Conservation (phyloP, 2,797 vertebrate species). For the Garrulus glandarius region DNA sequence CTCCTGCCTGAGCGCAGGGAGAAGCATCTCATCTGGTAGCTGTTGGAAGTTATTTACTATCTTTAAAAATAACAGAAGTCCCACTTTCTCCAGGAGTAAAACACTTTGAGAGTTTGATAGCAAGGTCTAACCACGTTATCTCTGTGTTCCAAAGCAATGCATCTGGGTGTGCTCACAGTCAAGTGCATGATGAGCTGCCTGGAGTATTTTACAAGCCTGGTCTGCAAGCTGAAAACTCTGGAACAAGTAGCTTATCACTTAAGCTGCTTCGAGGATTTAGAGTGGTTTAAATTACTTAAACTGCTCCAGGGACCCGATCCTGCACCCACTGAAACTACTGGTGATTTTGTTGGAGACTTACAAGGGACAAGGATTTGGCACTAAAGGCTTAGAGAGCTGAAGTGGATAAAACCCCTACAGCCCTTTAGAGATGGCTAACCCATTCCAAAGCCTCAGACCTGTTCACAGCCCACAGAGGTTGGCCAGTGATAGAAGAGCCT, state of each 20-base stretch:
- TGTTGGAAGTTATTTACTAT: background rate
- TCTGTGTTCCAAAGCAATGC: background rate
- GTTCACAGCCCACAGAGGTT: background rate
- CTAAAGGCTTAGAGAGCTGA: slow-evolving; percentile 38
- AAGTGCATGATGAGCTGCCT: background rate
- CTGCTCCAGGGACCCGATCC: slow-evolving; percentile 15
- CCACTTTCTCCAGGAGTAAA: background rate
- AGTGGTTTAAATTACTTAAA: slow-evolving; percentile 56
- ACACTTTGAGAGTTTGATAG: background rate
- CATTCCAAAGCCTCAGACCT: background rate
- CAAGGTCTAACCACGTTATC: background rate
- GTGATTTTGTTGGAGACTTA: background rate
- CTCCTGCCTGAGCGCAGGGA: background rate
- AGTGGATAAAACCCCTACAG: slow-evolving; percentile 27
- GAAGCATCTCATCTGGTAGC: background rate
- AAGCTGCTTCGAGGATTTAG: slow-evolving; percentile 60
- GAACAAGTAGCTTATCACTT: slow-evolving; percentile 57
- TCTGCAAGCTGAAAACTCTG: slow-evolving; percentile 24
- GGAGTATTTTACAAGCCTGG: background rate
- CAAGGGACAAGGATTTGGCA: slow-evolving; percentile 30
- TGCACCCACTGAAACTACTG: slow-evolving; percentile 8
- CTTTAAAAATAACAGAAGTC: background rate
- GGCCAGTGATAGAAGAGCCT: background rate
- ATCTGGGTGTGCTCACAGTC: background rate
- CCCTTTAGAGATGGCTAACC: slow-evolving; percentile 32